Evolutionary conservation across 2,797 vertebrate genomes (phyloP).

Genomic region (Odontamblyopus rebecca): DNA sequence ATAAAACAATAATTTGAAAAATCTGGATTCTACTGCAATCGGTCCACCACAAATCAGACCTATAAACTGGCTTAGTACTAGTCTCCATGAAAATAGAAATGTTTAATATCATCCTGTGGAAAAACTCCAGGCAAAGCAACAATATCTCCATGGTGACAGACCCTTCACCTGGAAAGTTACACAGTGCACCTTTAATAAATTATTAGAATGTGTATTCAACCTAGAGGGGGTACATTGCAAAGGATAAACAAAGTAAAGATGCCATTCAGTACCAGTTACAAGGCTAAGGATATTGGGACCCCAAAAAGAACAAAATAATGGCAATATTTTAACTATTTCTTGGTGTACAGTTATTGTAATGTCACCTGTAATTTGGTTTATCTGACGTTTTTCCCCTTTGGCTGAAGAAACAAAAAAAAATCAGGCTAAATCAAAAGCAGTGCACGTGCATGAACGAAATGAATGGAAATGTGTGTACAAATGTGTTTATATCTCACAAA

Average conservation of each 20-base stretch:
- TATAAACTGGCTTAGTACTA: too few species aligned
- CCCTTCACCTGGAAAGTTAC: too few species aligned
- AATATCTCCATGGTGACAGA: too few species aligned
- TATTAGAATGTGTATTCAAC: too few species aligned
- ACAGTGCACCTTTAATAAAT: too few species aligned
- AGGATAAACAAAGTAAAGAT: conserved; percentile 1
- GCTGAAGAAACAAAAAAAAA: conserved; percentile 27
- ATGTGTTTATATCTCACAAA: not conserved
- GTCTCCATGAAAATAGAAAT: too few species aligned
- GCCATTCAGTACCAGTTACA: not conserved
- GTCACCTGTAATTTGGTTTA: conserved; percentile 4
- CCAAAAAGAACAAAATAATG: not conserved
- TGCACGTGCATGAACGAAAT: not conserved
- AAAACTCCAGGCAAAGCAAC: too few species aligned
- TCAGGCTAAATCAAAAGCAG: conserved; percentile 2
- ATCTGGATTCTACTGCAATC: too few species aligned
- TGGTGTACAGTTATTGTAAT: not conserved
- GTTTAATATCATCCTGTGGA: too few species aligned
- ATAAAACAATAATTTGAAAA: too few species aligned
- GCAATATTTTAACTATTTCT: not conserved
- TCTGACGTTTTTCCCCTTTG: conserved; percentile 48
- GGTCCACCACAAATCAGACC: too few species aligned
- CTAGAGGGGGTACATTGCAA: too few species aligned
- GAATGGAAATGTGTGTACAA: not conserved
- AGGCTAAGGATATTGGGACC: not conserved